These are phyloP conservation scores for Orycteropus afer DNA, from an alignment of 2,113 vertebrate species.

Conservation along the genomic window DNA sequence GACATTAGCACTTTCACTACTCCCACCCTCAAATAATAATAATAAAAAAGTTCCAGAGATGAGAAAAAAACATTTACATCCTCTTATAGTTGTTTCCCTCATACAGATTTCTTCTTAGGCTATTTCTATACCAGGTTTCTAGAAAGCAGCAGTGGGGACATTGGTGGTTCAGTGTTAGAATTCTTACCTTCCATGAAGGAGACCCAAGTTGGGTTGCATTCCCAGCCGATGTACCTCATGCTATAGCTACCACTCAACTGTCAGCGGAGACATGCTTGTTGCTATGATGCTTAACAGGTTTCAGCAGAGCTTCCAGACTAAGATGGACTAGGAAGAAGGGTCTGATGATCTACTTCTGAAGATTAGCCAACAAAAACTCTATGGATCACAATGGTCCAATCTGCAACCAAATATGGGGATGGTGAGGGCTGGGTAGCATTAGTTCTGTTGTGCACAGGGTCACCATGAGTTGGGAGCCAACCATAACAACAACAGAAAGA, in stretches of 20 bases:
- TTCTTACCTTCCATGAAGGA: background rate
- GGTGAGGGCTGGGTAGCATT: background rate
- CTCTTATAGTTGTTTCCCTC: conserved; percentile 30
- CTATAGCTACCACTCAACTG: background rate
- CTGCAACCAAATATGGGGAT: background rate
- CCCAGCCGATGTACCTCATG: background rate
- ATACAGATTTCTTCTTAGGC: background rate
- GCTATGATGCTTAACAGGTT: background rate
- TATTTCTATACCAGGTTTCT: conserved; percentile 32
- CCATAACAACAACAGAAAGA: background rate
- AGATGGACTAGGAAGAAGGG: background rate
- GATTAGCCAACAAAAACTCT: background rate
- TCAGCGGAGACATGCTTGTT: background rate
- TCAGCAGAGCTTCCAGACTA: background rate
- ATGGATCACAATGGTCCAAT: background rate
- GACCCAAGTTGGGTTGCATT: background rate
- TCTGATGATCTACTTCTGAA: background rate
- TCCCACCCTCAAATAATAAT: background rate
- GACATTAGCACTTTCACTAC: background rate
- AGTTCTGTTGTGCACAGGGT: background rate
- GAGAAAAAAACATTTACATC: background rate
- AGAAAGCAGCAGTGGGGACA: background rate
- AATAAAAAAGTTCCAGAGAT: background rate
- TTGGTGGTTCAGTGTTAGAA: background rate
- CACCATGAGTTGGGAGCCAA: background rate